phyloP scores from a whole-genome alignment of 2,888 invertebrate species.

The Lasioglossum calceatum region DNA sequence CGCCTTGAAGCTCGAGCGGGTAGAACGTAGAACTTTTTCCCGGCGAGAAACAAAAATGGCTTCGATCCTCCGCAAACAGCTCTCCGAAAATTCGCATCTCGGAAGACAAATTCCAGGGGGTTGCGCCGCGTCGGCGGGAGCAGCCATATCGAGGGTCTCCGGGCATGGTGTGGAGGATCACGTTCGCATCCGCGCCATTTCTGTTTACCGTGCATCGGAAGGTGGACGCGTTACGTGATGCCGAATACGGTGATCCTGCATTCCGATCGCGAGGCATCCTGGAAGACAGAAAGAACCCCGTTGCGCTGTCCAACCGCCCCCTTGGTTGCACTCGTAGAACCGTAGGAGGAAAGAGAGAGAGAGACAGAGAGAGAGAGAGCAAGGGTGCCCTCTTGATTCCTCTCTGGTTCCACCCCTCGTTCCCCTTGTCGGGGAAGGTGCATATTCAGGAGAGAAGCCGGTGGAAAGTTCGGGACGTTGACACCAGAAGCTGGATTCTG shows the following conservation, averaged over 20 bases:
- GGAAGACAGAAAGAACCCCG: slow-evolving; percentile 67
- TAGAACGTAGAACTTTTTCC: not conserved
- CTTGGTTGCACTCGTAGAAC: slow-evolving; percentile 6
- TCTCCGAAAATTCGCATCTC: slow-evolving; percentile 6
- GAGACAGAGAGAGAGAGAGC: not conserved
- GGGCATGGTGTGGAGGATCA: slow-evolving; percentile 35
- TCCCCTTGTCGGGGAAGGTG: slow-evolving; percentile 65
- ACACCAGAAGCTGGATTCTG: slow-evolving; percentile 76
- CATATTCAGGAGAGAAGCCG: slow-evolving; percentile 70
- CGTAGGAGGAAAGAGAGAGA: not conserved
- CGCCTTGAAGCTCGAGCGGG: not conserved
- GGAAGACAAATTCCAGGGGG: not conserved
- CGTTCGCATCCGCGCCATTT: slow-evolving; percentile 65
- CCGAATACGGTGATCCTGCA: slow-evolving; percentile 73
- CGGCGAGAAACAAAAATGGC: slow-evolving; percentile 19
- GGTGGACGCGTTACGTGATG: slow-evolving; percentile 67
- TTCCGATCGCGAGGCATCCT: slow-evolving; percentile 70
- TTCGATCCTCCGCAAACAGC: slow-evolving; percentile 20
- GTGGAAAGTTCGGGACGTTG: slow-evolving; percentile 78
- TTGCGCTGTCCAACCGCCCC: slow-evolving; percentile 41
- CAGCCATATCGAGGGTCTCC: slow-evolving; percentile 1
- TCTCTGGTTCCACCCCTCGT: slow-evolving; percentile 15
- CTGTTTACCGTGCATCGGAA: slow-evolving; percentile 68
- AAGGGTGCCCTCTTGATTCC: slow-evolving; percentile 6
- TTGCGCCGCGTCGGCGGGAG: not conserved